Conservation (phyloP, 2,113 vertebrate species). For the Glaucidium brasilianum region DNA sequence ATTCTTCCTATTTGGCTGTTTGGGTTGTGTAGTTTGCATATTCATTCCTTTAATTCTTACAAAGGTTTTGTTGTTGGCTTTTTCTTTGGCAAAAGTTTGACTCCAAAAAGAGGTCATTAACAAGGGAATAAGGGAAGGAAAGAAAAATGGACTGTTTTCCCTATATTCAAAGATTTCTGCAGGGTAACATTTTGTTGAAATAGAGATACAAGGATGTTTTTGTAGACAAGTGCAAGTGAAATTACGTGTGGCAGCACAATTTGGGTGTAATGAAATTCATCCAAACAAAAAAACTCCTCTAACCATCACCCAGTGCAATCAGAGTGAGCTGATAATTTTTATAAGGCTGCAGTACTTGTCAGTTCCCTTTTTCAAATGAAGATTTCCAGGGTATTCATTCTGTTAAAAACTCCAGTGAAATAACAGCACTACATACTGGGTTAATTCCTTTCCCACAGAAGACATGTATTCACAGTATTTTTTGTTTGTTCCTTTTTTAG, state of each 20-base stretch:
- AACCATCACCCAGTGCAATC: not conserved
- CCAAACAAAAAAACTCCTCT: not conserved
- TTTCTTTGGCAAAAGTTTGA: not conserved
- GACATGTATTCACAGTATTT: not conserved
- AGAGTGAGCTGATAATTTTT: not conserved
- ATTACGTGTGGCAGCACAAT: not conserved
- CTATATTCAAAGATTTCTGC: not conserved
- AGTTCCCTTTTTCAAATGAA: not conserved
- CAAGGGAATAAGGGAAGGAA: not conserved
- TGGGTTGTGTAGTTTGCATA: not conserved
- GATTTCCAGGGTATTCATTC: not conserved
- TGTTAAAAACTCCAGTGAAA: not conserved
- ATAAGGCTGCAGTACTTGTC: not conserved
- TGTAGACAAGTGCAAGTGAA: not conserved
- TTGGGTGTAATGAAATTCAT: not conserved
- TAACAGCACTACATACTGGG: not conserved
- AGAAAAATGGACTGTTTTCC: not conserved
- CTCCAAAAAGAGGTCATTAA: not conserved
- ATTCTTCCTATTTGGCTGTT: constrained; percentile 2
- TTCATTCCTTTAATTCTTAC: constrained; percentile 12
- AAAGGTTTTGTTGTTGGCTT: not conserved
- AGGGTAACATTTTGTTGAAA: not conserved
- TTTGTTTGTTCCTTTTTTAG: not conserved
- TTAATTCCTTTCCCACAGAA: not conserved
- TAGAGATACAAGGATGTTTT: not conserved